Evolutionary conservation across 2,797 vertebrate species (phyloP).

Genomic region (Falco berigora): DNA sequence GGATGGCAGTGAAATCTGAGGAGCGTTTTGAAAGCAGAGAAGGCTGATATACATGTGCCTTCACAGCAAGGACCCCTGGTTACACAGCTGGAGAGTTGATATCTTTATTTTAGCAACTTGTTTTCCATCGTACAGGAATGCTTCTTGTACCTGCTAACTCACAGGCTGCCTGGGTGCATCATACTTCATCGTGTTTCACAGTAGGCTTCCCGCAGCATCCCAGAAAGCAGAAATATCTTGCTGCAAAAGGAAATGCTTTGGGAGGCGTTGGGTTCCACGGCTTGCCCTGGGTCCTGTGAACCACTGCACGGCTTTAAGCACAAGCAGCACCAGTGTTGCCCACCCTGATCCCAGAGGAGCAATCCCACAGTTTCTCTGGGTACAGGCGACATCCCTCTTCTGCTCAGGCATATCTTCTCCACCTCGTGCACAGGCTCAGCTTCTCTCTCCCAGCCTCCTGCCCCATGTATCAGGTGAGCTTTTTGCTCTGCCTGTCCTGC

Average conservation of each 20-base stretch:
- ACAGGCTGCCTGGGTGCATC: background rate
- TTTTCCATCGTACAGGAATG: background rate
- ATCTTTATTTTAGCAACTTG: constrained; percentile 2
- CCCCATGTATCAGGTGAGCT: background rate
- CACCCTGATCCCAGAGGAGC: background rate
- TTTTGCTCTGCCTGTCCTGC: background rate
- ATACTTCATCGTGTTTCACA: background rate
- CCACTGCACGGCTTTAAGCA: background rate
- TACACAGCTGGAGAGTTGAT: constrained; percentile 11
- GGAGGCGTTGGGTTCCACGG: fast-evolving
- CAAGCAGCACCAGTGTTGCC: background rate
- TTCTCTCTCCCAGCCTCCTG: background rate
- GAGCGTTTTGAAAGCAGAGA: background rate
- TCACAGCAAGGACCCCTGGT: background rate
- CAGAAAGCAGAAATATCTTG: background rate
- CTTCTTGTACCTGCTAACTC: background rate
- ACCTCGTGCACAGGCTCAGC: fast-evolving
- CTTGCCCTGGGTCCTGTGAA: background rate
- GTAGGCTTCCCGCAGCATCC: background rate
- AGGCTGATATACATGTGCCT: background rate
- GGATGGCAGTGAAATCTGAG: constrained; percentile 7
- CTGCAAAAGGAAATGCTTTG: background rate
- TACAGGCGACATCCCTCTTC: fast-evolving
- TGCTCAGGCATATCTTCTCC: fast-evolving
- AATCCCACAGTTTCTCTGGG: background rate